Evolutionary conservation across 1,140 invertebrate genomes (phyloP).

Genomic region (Phenacoccus solenopsis): DNA sequence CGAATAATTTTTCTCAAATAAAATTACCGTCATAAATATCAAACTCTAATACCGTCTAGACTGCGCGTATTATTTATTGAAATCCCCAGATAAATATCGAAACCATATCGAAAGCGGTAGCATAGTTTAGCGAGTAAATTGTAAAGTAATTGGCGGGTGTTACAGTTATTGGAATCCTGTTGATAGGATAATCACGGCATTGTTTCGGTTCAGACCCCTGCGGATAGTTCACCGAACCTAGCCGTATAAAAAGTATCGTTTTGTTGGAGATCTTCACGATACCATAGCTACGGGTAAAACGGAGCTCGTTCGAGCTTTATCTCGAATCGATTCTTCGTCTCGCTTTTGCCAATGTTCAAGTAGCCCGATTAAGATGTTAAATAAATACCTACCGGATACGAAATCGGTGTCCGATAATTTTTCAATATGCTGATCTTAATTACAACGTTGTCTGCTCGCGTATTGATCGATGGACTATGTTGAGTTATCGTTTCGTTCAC

Average conservation of each 20-base stretch:
- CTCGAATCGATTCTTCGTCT: neutral
- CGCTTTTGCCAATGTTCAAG: neutral
- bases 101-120: neutral
- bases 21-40: neutral
- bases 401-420: neutral
- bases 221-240: neutral
- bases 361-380: neutral
- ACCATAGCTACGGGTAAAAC: neutral
- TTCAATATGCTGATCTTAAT: neutral
- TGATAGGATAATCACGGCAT: slow-evolving; percentile 1
- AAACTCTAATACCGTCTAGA: neutral
- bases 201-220: neutral
- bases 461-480: too few species aligned
- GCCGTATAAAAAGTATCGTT: neutral
- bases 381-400: neutral
- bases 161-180: slow-evolving; percentile 1
- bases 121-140: neutral
- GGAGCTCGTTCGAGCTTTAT: neutral
- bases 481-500: too few species aligned
- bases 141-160: neutral
- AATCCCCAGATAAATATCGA: neutral
- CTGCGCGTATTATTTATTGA: neutral
- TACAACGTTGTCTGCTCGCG: too few species aligned
- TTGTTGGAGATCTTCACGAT: neutral
- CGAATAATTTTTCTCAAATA: neutral